Evolutionary conservation across 2,888 invertebrate genomes (phyloP).

Genomic region (Xanthorhoe spadicearia): DNA sequence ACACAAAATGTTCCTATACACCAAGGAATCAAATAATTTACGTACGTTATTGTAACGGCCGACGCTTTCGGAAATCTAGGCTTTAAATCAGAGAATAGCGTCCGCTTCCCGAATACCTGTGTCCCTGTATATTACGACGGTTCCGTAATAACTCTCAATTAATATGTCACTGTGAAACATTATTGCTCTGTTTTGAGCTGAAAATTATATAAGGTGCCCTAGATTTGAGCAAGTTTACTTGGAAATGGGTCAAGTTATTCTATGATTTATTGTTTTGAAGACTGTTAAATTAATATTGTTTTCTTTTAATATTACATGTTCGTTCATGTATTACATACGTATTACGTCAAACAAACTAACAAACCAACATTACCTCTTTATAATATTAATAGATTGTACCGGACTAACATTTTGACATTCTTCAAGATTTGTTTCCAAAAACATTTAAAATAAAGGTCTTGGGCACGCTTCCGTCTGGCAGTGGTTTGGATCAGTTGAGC

Average conservation of each 20-base stretch:
- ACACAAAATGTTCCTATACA: not conserved
- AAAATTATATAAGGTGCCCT: not conserved
- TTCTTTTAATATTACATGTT: no score
- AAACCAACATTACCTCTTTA: no score
- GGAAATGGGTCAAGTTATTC: not conserved
- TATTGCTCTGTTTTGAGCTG: slow-evolving; percentile 11
- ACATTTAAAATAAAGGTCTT: not conserved
- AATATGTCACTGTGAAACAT: slow-evolving; percentile 29
- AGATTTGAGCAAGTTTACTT: not conserved
- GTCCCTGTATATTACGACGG: slow-evolving; percentile 20
- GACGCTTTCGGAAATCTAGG: slow-evolving; percentile 1
- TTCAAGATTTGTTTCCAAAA: not conserved
- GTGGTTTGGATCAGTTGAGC: no score
- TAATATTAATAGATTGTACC: no score
- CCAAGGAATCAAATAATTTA: not conserved
- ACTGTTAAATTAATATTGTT: not conserved
- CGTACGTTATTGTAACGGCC: not conserved
- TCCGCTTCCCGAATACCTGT: slow-evolving; percentile 24
- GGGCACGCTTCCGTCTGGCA: no score
- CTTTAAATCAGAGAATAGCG: slow-evolving; percentile 21
- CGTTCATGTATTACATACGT: no score
- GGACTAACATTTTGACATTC: not conserved
- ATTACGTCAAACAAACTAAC: no score
- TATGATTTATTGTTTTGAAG: not conserved
- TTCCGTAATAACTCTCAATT: slow-evolving; percentile 30